Base-by-base conservation (phyloP, 2,113 vertebrate species). In the Morone chrysops region DNA sequence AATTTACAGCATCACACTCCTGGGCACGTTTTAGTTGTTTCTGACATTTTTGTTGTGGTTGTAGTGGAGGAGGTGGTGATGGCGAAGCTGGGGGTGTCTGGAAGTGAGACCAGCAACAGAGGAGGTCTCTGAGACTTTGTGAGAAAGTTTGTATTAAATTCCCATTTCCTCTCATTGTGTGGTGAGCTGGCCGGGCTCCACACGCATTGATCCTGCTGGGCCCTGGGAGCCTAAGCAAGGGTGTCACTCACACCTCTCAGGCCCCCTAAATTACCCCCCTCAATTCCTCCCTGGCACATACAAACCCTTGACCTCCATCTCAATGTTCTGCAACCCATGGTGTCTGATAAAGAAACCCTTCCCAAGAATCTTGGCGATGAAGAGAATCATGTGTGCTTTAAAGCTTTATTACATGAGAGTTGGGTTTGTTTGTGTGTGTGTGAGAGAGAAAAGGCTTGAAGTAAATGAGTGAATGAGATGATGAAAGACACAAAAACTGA, bases 121-220 rank as follows among this genome's bases (percentile, higher is more conserved):
- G 82, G 89, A 85, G 88, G 78, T 90, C 89, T 93, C 81, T 85
- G 78, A 84, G 87, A 91, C 89, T 94, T 93, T 92, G 94, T 95
- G 95, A 95, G 94, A 96, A 95, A 94, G 94, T 95, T 94, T 96
- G 95, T 94, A 94, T 95, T 94, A 94, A 93, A 94, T 94, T 95
- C 94, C 90, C 90, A 95, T 94, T 96, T 96, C 95, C 95, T 87
- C 87, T 93, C 90, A 96, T 96, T 96, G 95, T 96, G 89, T 93
- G 85, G 76, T 22, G 54, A 90, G 84, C 90, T 95, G 95, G 94
- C 94, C 87, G 25, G 70, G 61, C 80, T 95, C 95, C 95, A 96
- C 94, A 94, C 90, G 92, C 93, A 93, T 90, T 60, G 83, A 90
- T 90, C 92, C 90, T 81, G 63, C 61, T 65, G 79, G 81, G 71